phyloP scores from a whole-genome alignment of 2,888 invertebrate genomes.

The Agrochola circellaris region DNA sequence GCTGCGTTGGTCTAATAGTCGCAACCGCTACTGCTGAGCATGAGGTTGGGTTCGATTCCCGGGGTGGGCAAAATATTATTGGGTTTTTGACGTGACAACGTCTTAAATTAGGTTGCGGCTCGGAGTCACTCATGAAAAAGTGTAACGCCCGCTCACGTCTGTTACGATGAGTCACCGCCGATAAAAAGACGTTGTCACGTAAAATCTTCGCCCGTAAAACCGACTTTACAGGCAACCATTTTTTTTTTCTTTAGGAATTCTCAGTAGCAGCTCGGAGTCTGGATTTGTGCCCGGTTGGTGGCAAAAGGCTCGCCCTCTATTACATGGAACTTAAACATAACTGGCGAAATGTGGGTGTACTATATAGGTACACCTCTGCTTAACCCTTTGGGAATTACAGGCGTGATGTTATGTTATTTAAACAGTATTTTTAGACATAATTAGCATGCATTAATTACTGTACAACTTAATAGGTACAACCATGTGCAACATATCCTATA shows the following conservation, averaged over 20 bases:
- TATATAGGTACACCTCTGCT: background rate
- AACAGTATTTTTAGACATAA: constrained; percentile 2
- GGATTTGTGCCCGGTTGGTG: background rate
- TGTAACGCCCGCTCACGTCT: too few species aligned
- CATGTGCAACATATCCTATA: too few species aligned
- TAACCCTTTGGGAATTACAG: background rate
- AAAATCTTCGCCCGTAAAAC: too few species aligned
- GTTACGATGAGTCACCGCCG: too few species aligned
- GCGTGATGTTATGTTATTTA: background rate
- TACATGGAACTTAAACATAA: background rate
- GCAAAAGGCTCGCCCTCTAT: background rate
- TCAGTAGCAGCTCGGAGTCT: background rate
- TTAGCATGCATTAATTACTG: background rate
- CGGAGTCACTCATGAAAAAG: too few species aligned
- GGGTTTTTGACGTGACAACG: too few species aligned
- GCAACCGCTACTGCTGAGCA: background rate
- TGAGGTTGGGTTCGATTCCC: background rate
- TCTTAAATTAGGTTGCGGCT: too few species aligned
- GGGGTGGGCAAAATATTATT: background rate
- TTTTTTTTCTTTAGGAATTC: background rate
- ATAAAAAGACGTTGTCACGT: too few species aligned
- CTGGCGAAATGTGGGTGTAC: background rate
- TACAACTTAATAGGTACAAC: background rate
- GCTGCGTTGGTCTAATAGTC: background rate
- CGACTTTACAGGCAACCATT: too few species aligned